Evolutionary conservation across 2,888 invertebrate genomes (phyloP), one percentile per base, ranked within the genome.

Genomic region (Saturnia pavonia): DNA sequence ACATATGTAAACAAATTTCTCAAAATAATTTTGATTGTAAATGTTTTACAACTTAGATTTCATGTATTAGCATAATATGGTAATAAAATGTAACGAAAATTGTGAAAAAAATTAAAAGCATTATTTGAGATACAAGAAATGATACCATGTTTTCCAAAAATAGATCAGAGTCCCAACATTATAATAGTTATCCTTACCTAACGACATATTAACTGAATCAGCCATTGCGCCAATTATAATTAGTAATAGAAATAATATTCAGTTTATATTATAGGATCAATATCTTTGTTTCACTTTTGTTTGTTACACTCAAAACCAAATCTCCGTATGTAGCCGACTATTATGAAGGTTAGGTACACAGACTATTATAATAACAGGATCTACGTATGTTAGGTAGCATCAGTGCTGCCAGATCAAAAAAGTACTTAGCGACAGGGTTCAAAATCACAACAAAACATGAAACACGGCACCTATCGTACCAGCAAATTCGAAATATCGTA

Each of bases 151-250:
- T 51, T 54, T 74, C 77, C 80, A 73, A 77, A 80, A 80, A 80
- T 80, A 77, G 51, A 68, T 40, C 51, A 42, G 60, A 25, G 16
- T 67, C 9, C 40, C 43, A 25, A 3, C 19, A 7, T 57, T 43
- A 42, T 48, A 22, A 63, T 16, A 71, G 67, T 63, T 71, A 68
- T 73, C 75, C 88, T 86, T 86, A 92, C 92, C 92, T 71, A 92
- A 77, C 72, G 92, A 91, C 91, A 92, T 91, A 83, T 92, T 90
- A 22, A 91, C 87, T 34, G 90, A 84, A 80, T 92, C 92, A 48
- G 87, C 84, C 92, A 92, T 92, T 67, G 66, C 79, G 68, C 63
- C 57, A 42, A 69, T n/a, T 71, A 34, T 68, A 70, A 71, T 54
- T 42, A 51, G 54, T 48, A 68, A 67, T 68, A 66, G 34, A 16